Conservation (phyloP, 2,113 vertebrate species). For the Centropus bengalensis region DNA sequence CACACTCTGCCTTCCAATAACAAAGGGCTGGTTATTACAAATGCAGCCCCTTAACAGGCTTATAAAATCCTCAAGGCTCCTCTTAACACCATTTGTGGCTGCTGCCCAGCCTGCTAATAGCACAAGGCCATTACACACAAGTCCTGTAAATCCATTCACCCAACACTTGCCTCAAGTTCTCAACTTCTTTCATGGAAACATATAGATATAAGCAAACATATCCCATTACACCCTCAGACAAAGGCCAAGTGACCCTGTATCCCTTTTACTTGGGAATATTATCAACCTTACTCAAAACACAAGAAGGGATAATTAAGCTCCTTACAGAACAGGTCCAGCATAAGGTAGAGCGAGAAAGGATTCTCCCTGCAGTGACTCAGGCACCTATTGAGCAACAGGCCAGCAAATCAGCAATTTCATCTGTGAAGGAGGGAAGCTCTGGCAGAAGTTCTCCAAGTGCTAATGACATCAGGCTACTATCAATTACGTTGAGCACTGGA, state of each 20-base stretch:
- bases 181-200: background rate
- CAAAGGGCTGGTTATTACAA: background rate
- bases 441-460: background rate
- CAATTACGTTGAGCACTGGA: background rate
- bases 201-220: background rate
- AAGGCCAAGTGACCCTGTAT: background rate
- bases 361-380: background rate
- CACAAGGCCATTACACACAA: background rate
- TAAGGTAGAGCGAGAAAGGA: background rate
- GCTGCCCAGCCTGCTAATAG: background rate
- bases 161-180: background rate
- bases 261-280: background rate
- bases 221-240: background rate
- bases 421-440: background rate
- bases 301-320: conserved; percentile 4
- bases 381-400: background rate
- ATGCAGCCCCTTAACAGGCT: background rate
- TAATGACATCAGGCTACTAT: background rate
- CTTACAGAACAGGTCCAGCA: conserved; percentile 25
- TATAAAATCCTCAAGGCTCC: background rate
- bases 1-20: background rate
- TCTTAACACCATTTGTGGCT: background rate
- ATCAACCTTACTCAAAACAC: background rate
- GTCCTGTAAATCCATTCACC: background rate
- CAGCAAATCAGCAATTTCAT: background rate